Conservation (phyloP, 2,797 vertebrate species). For the Agapornis canus region DNA sequence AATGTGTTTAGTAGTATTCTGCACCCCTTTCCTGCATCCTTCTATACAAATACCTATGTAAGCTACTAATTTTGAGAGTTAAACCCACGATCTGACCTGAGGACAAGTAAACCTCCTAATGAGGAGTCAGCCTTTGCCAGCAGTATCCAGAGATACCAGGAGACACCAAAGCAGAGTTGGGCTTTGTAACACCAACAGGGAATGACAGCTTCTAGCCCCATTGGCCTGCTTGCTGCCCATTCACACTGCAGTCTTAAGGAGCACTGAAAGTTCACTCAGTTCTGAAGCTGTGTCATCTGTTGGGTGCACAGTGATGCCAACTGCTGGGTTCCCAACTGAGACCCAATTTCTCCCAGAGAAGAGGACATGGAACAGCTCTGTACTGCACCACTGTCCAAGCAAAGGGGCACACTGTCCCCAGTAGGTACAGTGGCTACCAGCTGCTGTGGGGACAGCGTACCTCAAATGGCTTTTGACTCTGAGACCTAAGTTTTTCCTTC, state of each 20-base stretch:
- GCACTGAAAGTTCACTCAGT: background rate
- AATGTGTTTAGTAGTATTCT: background rate
- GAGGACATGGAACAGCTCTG: background rate
- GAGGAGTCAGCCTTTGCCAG: background rate
- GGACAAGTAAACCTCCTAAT: background rate
- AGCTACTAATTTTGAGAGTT: background rate
- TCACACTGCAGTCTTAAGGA: background rate
- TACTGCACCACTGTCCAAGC: background rate
- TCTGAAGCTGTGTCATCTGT: background rate
- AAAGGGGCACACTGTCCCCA: background rate
- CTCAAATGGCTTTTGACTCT: background rate
- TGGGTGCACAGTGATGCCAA: background rate
- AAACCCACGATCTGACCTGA: background rate
- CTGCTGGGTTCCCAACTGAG: background rate
- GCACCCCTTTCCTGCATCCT: background rate
- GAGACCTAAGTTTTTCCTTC: background rate
- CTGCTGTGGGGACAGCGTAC: background rate
- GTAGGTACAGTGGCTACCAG: background rate
- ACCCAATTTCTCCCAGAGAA: background rate
- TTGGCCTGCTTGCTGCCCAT: rapidly evolving
- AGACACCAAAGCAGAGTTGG: background rate
- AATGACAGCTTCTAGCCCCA: background rate
- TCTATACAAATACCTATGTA: background rate
- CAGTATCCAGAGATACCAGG: background rate
- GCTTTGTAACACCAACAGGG: background rate